Evolutionary conservation across 2,113 vertebrate species (phyloP).

Genomic region (Microtus ochrogaster): DNA sequence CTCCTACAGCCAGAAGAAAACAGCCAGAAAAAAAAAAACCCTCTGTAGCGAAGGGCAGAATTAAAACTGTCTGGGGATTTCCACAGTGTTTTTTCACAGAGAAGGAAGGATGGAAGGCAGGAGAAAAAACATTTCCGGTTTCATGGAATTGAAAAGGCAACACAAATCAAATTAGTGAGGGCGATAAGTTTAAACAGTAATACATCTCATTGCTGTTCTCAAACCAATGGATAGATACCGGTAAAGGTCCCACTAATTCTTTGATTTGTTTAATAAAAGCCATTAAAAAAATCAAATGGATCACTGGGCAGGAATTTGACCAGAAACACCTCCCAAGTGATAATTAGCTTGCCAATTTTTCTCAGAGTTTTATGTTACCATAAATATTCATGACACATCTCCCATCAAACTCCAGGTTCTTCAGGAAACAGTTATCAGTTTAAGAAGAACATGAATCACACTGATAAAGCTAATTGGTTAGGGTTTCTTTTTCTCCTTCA

Average conservation of each 20-base stretch:
- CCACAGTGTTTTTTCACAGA: conserved; percentile 74
- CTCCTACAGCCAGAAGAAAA: conserved; percentile 83
- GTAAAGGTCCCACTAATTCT: conserved; percentile 66
- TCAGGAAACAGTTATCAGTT: conserved; percentile 88
- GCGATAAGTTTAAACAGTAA: conserved; percentile 58
- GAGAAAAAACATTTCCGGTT: conserved; percentile 80
- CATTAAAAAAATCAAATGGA: conserved; percentile 74
- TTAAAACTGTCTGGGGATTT: conserved; percentile 80
- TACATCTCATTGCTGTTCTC: conserved; percentile 50
- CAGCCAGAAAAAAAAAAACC: conserved; percentile 61
- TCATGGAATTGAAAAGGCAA: conserved; percentile 78
- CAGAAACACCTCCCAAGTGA: conserved; percentile 78
- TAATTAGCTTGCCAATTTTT: conserved; percentile 82
- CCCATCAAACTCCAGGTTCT: conserved; percentile 85
- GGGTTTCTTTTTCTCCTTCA: conserved; percentile 85
- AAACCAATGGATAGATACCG: conserved; percentile 56
- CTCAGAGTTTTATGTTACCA: conserved; percentile 81
- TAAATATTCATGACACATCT: conserved; percentile 87
- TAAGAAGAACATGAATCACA: conserved; percentile 89
- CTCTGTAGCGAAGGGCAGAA: conserved; percentile 79
- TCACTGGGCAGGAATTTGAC: conserved; percentile 73
- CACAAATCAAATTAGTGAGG: conserved; percentile 68
- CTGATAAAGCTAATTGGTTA: conserved; percentile 90
- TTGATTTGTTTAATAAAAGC: conserved; percentile 79
- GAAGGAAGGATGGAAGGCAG: conserved; percentile 78